Evolutionary conservation across 2,888 invertebrate genomes (phyloP).

Genomic region (Tridacna gigas): DNA sequence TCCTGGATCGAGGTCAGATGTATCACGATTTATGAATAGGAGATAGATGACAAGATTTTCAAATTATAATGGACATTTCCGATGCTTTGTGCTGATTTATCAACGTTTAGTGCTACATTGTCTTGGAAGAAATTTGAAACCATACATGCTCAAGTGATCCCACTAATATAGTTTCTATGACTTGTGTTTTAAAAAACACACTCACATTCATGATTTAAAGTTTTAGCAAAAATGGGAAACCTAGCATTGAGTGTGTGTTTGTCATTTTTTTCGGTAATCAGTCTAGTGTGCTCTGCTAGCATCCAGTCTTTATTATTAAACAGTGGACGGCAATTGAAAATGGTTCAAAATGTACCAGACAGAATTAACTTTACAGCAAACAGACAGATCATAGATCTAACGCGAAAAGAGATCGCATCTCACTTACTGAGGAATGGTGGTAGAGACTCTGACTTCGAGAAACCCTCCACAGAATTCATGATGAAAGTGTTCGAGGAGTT

Average conservation of each 20-base stretch:
- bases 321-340: constrained; percentile 7
- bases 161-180: no score
- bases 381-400: constrained; percentile 30
- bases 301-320: constrained; percentile 17
- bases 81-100: no score
- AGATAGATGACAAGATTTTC: no score
- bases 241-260: neutral
- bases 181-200: no score
- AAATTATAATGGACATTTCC: no score
- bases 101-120: no score
- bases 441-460: constrained; percentile 30
- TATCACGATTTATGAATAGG: constrained; percentile 17
- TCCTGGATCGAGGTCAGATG: constrained; percentile 1
- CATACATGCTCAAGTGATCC: no score
- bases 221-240: neutral
- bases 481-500: constrained; percentile 75
- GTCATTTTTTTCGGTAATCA: neutral
- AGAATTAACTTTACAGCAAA: constrained; percentile 12
- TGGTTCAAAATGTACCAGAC: neutral
- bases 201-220: no score
- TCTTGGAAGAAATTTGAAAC: no score
- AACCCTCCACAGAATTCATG: constrained; percentile 84
- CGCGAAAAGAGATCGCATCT: constrained; percentile 26
- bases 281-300: neutral
- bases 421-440: constrained; percentile 48